Conservation (phyloP, 2,113 vertebrate species). For the Triplophysa dalaica region DNA sequence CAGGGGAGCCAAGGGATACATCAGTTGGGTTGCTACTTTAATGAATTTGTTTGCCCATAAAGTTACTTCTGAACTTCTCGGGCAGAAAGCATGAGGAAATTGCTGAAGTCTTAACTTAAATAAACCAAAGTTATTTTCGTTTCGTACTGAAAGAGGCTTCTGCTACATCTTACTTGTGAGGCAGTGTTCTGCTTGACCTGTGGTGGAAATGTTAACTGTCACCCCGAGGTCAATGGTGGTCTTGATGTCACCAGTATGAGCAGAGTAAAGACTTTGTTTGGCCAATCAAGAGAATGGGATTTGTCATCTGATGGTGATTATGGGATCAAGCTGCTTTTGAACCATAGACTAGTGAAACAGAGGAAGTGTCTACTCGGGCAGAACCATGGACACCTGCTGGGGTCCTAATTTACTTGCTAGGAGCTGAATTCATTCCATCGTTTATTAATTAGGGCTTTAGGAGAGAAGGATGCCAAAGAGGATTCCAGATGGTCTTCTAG, state of each 20-base stretch:
- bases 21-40: constrained; percentile 43
- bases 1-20: background rate
- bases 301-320: constrained; percentile 68
- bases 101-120: constrained; percentile 29
- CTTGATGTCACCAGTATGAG: constrained; percentile 54
- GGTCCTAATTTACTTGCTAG: background rate
- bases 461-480: background rate
- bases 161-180: constrained; percentile 19
- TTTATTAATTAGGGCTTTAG: constrained; percentile 6
- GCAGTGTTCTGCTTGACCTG: constrained; percentile 17
- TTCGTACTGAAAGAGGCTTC: constrained; percentile 37
- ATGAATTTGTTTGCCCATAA: constrained; percentile 60
- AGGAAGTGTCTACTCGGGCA: constrained; percentile 52
- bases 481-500: background rate
- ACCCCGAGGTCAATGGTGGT: constrained; percentile 54
- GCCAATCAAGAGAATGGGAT: constrained; percentile 62
- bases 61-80: constrained; percentile 43
- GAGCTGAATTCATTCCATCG: background rate
- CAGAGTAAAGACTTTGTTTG: constrained; percentile 54
- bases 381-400: constrained; percentile 43
- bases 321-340: constrained; percentile 56
- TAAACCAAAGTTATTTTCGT: constrained; percentile 54
- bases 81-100: constrained; percentile 55
- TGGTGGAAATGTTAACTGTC: constrained; percentile 50
- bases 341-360: constrained; percentile 41